phyloP scores from a whole-genome alignment of 2,888 invertebrate species.

The Tolmerus cingulatus region DNA sequence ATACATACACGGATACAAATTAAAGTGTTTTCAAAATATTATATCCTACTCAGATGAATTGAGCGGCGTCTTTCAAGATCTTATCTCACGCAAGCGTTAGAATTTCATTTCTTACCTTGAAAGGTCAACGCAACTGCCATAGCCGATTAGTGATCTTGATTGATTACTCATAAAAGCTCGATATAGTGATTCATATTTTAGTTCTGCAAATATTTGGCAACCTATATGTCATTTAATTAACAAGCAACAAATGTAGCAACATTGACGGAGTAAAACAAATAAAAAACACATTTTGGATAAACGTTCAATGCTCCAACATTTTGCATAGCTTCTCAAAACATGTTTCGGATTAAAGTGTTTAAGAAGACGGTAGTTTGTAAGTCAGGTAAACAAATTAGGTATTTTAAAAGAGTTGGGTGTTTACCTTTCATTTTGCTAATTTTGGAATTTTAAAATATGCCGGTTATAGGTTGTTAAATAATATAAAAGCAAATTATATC shows the following conservation, averaged over 20 bases:
- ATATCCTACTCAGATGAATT: not conserved
- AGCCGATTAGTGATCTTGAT: not conserved
- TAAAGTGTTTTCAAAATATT: not conserved
- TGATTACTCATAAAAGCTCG: not conserved
- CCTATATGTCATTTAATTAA: not conserved
- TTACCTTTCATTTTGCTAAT: no score
- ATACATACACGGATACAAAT: not conserved
- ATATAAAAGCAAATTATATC: no score
- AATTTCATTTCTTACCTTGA: not conserved
- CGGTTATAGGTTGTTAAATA: no score
- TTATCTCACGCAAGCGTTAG: not conserved
- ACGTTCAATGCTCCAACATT: no score
- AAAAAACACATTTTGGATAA: no score
- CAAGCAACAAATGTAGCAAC: not conserved
- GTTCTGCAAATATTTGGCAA: not conserved
- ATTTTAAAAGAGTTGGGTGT: no score
- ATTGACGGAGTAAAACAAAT: not conserved
- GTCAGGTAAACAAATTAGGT: no score
- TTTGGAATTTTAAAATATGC: no score
- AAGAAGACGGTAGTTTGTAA: no score
- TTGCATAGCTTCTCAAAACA: no score
- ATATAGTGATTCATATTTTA: not conserved
- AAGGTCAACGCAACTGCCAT: not conserved
- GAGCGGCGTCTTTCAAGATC: not conserved
- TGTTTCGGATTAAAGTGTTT: no score